These are phyloP conservation scores for Misgurnus anguillicaudatus DNA, from an alignment of 2,113 vertebrate genomes.

Conservation along the genomic window DNA sequence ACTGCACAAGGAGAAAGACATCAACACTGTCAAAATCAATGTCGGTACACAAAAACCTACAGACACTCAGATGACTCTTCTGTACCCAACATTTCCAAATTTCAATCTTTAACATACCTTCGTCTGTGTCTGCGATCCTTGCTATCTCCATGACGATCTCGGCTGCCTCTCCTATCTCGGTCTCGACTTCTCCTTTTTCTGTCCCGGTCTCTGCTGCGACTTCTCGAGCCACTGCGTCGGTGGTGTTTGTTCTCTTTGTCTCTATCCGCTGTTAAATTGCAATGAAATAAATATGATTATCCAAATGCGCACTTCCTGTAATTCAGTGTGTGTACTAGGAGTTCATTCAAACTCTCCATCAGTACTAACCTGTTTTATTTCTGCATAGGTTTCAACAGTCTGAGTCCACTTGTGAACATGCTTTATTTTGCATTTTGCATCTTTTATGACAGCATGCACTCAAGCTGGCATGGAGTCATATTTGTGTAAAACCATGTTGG, in stretches of 20 bases:
- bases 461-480: no score
- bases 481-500: no score
- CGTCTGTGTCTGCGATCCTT: slow-evolving; percentile 84
- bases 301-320: not conserved
- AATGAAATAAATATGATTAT: not conserved
- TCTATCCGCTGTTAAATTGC: slow-evolving; percentile 71
- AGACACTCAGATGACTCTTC: not conserved
- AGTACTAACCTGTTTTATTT: no score
- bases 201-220: slow-evolving; percentile 85
- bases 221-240: slow-evolving; percentile 85
- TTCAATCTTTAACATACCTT: slow-evolving; percentile 60
- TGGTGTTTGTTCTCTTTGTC: slow-evolving; percentile 92
- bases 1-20: slow-evolving; percentile 63
- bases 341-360: not conserved
- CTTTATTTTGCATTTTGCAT: no score
- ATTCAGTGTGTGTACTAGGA: not conserved
- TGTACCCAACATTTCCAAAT: not conserved
- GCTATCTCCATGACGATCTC: slow-evolving; percentile 82
- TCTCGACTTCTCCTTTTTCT: slow-evolving; percentile 82
- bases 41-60: not conserved
- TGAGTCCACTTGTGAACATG: no score
- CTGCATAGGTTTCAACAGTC: no score
- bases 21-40: not conserved
- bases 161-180: slow-evolving; percentile 73
- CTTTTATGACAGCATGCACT: no score